phyloP scores from a whole-genome alignment of 2,113 vertebrate genomes.

The Menidia beryllina region DNA sequence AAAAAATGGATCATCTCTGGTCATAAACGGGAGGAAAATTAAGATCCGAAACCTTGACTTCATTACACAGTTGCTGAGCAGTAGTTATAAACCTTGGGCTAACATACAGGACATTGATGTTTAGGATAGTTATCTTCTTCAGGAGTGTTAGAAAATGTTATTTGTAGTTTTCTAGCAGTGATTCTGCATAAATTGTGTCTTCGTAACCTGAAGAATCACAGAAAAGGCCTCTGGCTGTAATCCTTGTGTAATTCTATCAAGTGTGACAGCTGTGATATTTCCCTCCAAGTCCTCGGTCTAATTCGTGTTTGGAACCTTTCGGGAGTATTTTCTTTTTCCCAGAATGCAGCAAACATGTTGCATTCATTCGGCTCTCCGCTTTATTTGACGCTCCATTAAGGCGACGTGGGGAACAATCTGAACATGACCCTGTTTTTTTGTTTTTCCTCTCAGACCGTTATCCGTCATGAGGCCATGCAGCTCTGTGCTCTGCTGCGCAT shows the following conservation, averaged over 20 bases:
- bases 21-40: no score
- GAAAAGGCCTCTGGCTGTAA: not conserved
- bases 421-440: constrained; percentile 26
- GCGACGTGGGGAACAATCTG: not conserved
- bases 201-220: not conserved
- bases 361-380: constrained; percentile 15
- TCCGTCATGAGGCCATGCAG: constrained; percentile 45
- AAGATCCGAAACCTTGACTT: no score
- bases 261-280: constrained; percentile 14
- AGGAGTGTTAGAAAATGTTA: not conserved
- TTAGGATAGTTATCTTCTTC: no score
- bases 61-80: no score
- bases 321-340: not conserved
- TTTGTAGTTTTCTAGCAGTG: not conserved
- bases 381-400: constrained; percentile 9
- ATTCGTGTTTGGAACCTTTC: constrained; percentile 23
- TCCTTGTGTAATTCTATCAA: constrained; percentile 9
- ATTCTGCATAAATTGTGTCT: not conserved
- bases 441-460: constrained; percentile 13
- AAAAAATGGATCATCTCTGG: not conserved
- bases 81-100: no score
- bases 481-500: constrained; percentile 43
- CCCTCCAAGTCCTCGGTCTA: not conserved
- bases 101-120: no score
- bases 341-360: not conserved